Evolutionary conservation across 2,888 invertebrate genomes (phyloP).

Genomic region (Chouioia cunea): DNA sequence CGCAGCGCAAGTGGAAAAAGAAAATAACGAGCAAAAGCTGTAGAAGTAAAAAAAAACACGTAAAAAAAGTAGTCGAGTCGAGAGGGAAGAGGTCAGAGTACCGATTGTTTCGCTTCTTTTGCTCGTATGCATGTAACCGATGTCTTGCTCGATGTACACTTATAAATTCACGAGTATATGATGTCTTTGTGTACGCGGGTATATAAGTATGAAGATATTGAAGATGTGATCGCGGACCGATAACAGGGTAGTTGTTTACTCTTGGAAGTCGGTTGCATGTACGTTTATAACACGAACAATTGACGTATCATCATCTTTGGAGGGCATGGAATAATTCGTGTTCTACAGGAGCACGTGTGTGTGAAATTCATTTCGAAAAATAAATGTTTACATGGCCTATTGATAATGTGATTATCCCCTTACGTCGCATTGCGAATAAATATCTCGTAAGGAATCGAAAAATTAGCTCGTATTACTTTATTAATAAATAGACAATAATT

Average conservation of each 20-base stretch:
- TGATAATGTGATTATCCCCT: too few species aligned
- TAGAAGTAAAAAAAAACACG: not conserved
- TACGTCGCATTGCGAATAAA: too few species aligned
- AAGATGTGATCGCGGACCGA: slow-evolving; percentile 26
- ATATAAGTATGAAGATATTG: slow-evolving; percentile 33
- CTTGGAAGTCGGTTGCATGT: slow-evolving; percentile 21
- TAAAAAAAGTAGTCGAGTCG: too few species aligned
- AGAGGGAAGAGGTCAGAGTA: slow-evolving; percentile 25
- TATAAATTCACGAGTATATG: not conserved
- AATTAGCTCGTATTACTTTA: too few species aligned
- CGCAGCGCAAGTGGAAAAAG: not conserved
- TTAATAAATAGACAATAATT: too few species aligned
- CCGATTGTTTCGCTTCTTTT: slow-evolving; percentile 36
- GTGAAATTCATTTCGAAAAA: too few species aligned
- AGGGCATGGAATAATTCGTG: not conserved
- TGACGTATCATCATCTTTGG: slow-evolving; percentile 55
- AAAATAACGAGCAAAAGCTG: slow-evolving; percentile 10
- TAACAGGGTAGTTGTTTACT: slow-evolving; percentile 54
- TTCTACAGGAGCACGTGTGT: too few species aligned
- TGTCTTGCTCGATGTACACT: not conserved
- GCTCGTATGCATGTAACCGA: slow-evolving; percentile 26
- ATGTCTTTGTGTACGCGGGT: not conserved
- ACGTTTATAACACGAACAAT: slow-evolving; percentile 42
- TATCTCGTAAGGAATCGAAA: too few species aligned
- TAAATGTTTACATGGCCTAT: too few species aligned